Evolutionary conservation across 2,888 invertebrate genomes (phyloP).

Genomic region (Drepana falcataria): DNA sequence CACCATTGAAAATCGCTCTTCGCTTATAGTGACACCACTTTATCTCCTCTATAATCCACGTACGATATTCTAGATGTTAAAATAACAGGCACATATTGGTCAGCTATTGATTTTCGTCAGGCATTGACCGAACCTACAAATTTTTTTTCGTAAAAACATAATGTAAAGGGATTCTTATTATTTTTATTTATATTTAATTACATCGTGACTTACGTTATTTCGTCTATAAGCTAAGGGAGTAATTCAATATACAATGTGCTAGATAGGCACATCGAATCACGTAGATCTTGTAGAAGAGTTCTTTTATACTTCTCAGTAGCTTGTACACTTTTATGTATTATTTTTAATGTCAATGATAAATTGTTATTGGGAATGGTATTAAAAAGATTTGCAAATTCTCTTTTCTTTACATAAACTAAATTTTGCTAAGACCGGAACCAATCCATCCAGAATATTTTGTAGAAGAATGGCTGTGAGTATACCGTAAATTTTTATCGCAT

Average conservation of each 20-base stretch:
- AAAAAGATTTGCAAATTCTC: too few species aligned
- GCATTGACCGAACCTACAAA: constrained; percentile 40
- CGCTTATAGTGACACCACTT: constrained; percentile 8
- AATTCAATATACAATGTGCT: too few species aligned
- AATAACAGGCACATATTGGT: constrained; percentile 69
- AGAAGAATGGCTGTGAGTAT: neutral
- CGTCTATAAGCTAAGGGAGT: too few species aligned
- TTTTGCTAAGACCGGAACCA: neutral
- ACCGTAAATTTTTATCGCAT: constrained; percentile 4
- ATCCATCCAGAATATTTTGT: constrained; percentile 2
- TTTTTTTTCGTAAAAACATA: constrained; percentile 30
- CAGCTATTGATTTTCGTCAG: constrained; percentile 61
- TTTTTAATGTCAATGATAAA: too few species aligned
- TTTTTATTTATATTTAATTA: constrained; percentile 4
- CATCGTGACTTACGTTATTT: too few species aligned
- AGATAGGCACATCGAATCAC: too few species aligned
- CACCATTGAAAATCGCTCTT: constrained; percentile 3
- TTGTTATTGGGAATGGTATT: too few species aligned
- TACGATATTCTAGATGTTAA: constrained; percentile 65
- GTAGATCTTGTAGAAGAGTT: too few species aligned
- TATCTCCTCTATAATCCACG: constrained; percentile 33
- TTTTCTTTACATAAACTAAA: too few species aligned
- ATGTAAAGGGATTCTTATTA: constrained; percentile 1
- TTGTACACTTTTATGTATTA: too few species aligned
- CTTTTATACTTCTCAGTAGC: too few species aligned